Evolutionary conservation across 1,140 invertebrate species (phyloP).

Genomic region (Gonioctena quinquepunctata): DNA sequence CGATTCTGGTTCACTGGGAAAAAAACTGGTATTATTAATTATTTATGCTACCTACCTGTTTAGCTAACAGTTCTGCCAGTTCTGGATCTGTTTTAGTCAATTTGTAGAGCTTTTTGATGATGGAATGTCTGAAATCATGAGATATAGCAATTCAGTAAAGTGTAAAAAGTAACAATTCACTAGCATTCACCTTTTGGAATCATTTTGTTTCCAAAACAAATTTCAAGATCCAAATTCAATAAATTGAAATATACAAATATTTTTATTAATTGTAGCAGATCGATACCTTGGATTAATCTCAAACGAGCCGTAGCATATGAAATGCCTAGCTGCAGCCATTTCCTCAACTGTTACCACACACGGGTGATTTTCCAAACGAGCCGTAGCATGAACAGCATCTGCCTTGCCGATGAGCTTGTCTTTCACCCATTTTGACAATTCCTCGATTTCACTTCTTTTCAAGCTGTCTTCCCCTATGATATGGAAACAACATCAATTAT

Average conservation of each 20-base stretch:
- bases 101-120: conserved; percentile 86
- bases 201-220: too few relatives aligned
- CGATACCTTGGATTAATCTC: too few relatives aligned
- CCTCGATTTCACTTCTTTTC: conserved; percentile 72
- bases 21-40: too few relatives aligned
- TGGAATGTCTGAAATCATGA: conserved; percentile 81
- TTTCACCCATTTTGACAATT: conserved; percentile 79
- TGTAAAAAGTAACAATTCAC: too few relatives aligned
- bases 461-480: conserved; percentile 71
- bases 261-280: too few relatives aligned
- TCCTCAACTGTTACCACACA: conserved; percentile 93
- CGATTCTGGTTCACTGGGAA: too few relatives aligned
- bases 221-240: too few relatives aligned
- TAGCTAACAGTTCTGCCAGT: conserved; percentile 80
- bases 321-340: conserved; percentile 94
- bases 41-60: conserved; percentile 70
- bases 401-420: conserved; percentile 77
- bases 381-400: conserved; percentile 79
- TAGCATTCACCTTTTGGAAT: too few relatives aligned
- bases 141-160: too few relatives aligned
- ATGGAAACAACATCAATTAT: not conserved
- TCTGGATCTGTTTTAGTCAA: conserved; percentile 75
- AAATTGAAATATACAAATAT: too few relatives aligned
- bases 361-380: conserved; percentile 84
- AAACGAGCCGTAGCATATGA: too few relatives aligned